These are phyloP conservation scores for Drosophila anomalipes DNA, from an alignment of 2,888 invertebrate species.

Conservation along the genomic window DNA sequence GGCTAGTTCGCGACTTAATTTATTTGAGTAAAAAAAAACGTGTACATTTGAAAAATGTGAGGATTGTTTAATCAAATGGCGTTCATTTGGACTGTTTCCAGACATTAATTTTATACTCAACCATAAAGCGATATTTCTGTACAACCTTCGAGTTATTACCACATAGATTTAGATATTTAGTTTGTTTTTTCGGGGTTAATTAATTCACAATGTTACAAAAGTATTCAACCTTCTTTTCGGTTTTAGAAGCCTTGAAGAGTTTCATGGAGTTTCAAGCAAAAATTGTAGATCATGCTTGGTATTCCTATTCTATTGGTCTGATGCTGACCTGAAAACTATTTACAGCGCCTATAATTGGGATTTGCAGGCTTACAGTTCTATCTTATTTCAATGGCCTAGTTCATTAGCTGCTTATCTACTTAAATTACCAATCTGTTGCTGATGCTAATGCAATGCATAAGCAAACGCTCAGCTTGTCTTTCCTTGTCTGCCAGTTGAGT, in stretches of 20 bases:
- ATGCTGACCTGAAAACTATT: background rate
- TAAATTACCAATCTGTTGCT: background rate
- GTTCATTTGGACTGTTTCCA: background rate
- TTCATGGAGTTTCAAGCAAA: background rate
- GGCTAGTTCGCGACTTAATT: background rate
- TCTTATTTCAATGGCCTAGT: background rate
- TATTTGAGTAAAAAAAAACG: background rate
- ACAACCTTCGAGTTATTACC: background rate
- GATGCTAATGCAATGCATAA: conserved; percentile 18
- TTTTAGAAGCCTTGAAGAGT: background rate
- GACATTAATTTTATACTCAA: background rate
- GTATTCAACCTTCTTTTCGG: background rate
- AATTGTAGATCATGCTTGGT: background rate
- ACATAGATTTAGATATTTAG: background rate
- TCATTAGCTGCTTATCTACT: conserved; percentile 12
- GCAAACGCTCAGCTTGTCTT: background rate
- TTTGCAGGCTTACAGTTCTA: background rate
- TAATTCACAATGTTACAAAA: background rate
- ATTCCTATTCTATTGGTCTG: background rate
- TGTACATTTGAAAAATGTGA: background rate
- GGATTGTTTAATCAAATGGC: background rate
- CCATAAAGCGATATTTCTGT: background rate
- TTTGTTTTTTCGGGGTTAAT: background rate
- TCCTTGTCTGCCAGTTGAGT: conserved; percentile 3
- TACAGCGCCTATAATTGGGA: background rate